Evolutionary conservation across 2,113 vertebrate species (phyloP).

Genomic region (Hypocryptadius cinnamomeus): DNA sequence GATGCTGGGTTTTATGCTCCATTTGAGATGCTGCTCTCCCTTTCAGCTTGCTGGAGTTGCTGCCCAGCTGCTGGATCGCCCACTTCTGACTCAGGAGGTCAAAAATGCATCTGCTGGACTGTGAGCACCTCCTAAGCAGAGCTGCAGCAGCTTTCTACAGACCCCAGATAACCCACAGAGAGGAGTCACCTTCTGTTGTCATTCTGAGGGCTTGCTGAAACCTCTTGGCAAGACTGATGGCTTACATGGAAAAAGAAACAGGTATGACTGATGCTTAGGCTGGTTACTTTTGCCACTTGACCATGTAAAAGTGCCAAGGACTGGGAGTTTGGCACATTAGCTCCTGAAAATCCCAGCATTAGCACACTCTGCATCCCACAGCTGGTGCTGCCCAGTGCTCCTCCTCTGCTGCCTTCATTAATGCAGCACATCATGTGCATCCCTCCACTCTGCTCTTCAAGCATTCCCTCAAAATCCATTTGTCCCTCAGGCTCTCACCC

Average conservation of each 20-base stretch:
- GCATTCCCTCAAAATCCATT: background rate
- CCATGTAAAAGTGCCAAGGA: rapidly evolving
- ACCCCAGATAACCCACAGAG: background rate
- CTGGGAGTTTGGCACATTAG: background rate
- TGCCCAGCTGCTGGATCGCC: background rate
- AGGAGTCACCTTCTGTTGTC: background rate
- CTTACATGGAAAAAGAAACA: background rate
- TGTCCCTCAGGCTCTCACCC: background rate
- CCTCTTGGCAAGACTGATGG: background rate
- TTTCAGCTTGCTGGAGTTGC: background rate
- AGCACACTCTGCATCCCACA: background rate
- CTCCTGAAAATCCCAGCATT: background rate
- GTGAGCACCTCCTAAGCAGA: background rate
- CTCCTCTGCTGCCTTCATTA: background rate
- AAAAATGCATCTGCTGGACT: background rate
- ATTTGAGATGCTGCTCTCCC: background rate
- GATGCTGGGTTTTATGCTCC: background rate
- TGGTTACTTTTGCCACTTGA: background rate
- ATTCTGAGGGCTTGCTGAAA: background rate
- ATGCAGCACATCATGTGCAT: background rate
- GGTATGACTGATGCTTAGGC: background rate
- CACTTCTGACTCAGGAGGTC: background rate
- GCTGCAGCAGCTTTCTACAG: background rate
- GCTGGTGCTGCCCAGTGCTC: background rate
- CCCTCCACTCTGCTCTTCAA: background rate